Conservation (phyloP, 2,888 invertebrate genomes). For the Cheilosia pagana region DNA sequence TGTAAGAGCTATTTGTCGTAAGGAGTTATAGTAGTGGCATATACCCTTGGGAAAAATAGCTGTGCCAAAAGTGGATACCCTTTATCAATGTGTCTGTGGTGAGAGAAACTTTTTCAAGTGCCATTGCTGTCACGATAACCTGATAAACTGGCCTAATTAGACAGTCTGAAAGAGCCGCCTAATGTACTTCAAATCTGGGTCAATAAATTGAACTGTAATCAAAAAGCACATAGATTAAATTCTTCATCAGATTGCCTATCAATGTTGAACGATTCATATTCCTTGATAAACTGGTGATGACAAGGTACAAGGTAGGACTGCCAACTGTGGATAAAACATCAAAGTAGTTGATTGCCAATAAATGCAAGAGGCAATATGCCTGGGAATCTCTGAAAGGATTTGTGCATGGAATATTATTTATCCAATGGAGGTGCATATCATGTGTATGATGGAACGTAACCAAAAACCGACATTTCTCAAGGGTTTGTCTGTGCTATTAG, state of each 20-base stretch:
- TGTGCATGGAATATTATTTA: background rate
- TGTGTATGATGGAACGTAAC: background rate
- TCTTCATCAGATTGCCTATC: background rate
- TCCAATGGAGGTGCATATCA: background rate
- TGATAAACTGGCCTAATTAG: conserved; percentile 1
- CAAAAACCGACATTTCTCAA: no score
- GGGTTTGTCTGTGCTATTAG: background rate
- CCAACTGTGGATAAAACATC: background rate
- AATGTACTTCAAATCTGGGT: background rate
- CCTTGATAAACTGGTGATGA: background rate
- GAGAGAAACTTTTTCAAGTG: background rate
- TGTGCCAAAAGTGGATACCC: background rate
- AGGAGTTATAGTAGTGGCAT: background rate
- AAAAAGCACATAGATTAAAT: background rate
- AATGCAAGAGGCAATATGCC: background rate
- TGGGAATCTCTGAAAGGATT: background rate
- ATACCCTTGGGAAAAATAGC: background rate
- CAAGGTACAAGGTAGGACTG: background rate
- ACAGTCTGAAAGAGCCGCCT: background rate
- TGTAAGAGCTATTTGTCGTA: no score
- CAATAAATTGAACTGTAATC: conserved; percentile 5
- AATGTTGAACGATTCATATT: background rate
- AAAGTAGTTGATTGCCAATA: conserved; percentile 3
- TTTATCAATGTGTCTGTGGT: background rate
- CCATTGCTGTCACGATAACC: background rate